Base-by-base conservation (phyloP, 2,888 invertebrate genomes). In the Clitarchus hookeri region DNA sequence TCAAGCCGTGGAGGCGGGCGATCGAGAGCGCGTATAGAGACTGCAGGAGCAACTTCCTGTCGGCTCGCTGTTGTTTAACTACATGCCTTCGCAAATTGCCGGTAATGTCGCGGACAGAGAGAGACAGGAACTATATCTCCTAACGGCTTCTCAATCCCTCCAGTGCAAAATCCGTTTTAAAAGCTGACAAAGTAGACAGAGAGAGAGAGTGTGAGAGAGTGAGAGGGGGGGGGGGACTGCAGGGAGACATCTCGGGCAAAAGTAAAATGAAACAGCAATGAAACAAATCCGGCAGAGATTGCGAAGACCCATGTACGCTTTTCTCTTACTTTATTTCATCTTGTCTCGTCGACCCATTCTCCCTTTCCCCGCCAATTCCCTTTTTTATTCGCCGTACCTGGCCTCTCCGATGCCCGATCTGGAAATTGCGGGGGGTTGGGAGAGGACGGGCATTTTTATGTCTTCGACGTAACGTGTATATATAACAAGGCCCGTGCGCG, bases 261-360 rank as follows among this genome's bases (percentile, higher is more conserved):
- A 65, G 65, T 65, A 65, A 65, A 65, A 65, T 65, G 65, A 65
- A 65, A 65, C 65, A 65, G 65, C 65, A 65, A 65, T 65, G 65
- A 65, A 65, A 65, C 65, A 65, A 65, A 65, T 65, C 65, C 65
- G 65, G 12, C 23, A 65, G 65, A n/a, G 65, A 65, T 65, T 65
- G 65, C 65, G n/a, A 65, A 23, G 65, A 65, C 65, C 19, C 19
- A n/a, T 65, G 65, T 65, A 65, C 65, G 65, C 6, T 65, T 65
- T 65, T 23, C n/a, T 65, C 23, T 65, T 65, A 65, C 16, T 65
- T 65, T 65, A 65, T 65, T 65, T 65, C 65, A 65, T 65, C 65
- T 65, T 65, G 65, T 65, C 65, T 65, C 65, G 65, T 23, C 65
- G 8, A n/a, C 19, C n/a, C 65, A 3, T 19, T 19, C 65, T 65